Evolutionary conservation across 2,113 vertebrate genomes (phyloP).

Genomic region (Protomyctophum bolini): DNA sequence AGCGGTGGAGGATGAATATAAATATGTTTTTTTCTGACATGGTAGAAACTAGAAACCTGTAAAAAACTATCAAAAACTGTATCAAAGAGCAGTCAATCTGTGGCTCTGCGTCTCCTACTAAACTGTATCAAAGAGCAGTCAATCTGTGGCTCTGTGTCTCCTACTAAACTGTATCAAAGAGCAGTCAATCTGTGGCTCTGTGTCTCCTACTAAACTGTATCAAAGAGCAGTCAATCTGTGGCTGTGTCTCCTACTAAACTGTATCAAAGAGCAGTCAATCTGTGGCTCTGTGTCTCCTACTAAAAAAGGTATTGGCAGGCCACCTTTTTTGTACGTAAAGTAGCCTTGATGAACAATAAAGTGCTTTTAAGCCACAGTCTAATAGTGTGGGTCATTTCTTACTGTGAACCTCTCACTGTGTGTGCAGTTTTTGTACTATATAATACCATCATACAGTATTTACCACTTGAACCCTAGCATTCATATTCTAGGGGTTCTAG

Average conservation of each 20-base stretch:
- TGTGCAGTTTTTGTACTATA: too few relatives aligned
- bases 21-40: constrained; percentile 61
- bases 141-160: constrained; percentile 92
- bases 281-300: constrained; percentile 93
- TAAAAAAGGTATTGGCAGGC: constrained; percentile 97
- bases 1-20: constrained; percentile 35
- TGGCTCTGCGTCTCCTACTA: constrained; percentile 92
- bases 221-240: constrained; percentile 87
- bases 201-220: constrained; percentile 90
- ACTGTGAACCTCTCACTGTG: not conserved
- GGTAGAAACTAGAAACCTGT: constrained; percentile 76
- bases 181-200: constrained; percentile 89
- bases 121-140: too few relatives aligned
- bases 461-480: too few relatives aligned
- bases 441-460: too few relatives aligned
- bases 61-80: constrained; percentile 87
- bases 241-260: constrained; percentile 90
- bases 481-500: too few relatives aligned
- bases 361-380: constrained; percentile 96
- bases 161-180: too few relatives aligned
- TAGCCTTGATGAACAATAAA: constrained; percentile 99
- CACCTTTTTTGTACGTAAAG: constrained; percentile 99
- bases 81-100: constrained; percentile 84
- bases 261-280: constrained; percentile 86
- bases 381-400: constrained; percentile 6